Evolutionary conservation across 35 echinoderm and acorn worm species (phyloP), one percentile per base, ranked within the genome.

Genomic region (Hemicentrotus pulcherrimus): DNA sequence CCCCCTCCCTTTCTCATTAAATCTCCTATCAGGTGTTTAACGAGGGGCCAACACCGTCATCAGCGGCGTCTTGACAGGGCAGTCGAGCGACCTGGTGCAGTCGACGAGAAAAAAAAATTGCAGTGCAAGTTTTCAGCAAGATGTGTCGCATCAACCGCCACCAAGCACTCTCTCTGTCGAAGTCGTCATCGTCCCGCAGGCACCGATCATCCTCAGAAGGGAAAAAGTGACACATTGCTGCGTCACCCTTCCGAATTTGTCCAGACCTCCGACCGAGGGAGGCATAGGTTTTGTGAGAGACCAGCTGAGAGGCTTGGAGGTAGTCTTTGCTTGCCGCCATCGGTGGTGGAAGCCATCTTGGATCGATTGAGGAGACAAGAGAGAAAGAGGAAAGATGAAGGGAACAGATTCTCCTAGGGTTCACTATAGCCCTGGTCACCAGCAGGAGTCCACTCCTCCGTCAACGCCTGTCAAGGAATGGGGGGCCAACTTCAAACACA

Each of bases 401-500:
- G 46, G 16, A 12, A 93, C 47, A 28, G 91, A 93, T 58, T 93
- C 91, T 31, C 48, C 91, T 5, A 32, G 48, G 32, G 91, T 93
- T 47, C 91, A 93, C 48, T 93, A 93, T 47, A 50, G 91, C 48
- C 91, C 91, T 28, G 91, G 91, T 14, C 45, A 58, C 28, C 91
- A 93, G 91, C 91, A 93, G 46, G 65, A 78, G 65, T 78, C 65
- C 22, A 46, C 46, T 31, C 32, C 91, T 93, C 91, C 91, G 2
- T 93, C 91, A 32, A 46, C 91, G 4, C 91, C 91, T 31, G 45
- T 47, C 91, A 93, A 58, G 30, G 91, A 47, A 58, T 93, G 91
- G 91, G 91, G 91, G 45, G 30, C 91, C 91, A 93, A 46, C 91
- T 47, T 93, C 91, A 93, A 93, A 31, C 91, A 93, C 91, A 93